phyloP scores from a whole-genome alignment of 2,797 vertebrate genomes.

The Sebastes steindachneri region DNA sequence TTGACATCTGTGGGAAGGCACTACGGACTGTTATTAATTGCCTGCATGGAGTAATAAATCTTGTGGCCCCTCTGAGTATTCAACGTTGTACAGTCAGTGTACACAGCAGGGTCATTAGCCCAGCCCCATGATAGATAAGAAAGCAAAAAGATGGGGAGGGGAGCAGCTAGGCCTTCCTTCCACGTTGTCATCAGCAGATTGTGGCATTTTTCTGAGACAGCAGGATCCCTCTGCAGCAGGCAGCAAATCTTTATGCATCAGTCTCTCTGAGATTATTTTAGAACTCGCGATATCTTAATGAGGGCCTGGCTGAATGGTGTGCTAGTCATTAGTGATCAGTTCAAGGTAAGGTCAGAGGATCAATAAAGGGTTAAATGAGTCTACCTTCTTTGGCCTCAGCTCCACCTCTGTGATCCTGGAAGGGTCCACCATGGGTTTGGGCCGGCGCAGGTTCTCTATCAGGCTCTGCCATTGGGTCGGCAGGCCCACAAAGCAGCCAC shows the following conservation, averaged over 20 bases:
- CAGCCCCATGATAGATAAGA: slow-evolving; percentile 72
- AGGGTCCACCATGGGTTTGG: slow-evolving; percentile 96
- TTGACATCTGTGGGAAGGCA: slow-evolving; percentile 72
- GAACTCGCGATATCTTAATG: neutral
- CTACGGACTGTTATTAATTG: slow-evolving; percentile 82
- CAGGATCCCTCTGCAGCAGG: slow-evolving; percentile 39
- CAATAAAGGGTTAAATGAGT: slow-evolving; percentile 7
- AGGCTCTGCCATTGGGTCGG: slow-evolving; percentile 98
- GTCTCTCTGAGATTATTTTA: neutral
- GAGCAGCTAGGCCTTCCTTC: slow-evolving; percentile 25
- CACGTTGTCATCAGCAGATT: slow-evolving; percentile 55
- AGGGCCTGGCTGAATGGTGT: neutral
- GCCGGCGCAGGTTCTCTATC: slow-evolving; percentile 93
- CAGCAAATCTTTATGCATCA: neutral
- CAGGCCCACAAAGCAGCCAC: slow-evolving; percentile 93
- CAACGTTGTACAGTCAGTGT: slow-evolving; percentile 71
- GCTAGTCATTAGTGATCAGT: neutral
- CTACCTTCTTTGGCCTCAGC: slow-evolving; percentile 97
- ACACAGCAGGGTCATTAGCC: slow-evolving; percentile 78
- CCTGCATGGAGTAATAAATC: slow-evolving; percentile 80
- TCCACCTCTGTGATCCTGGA: slow-evolving; percentile 96
- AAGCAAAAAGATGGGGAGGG: slow-evolving; percentile 60
- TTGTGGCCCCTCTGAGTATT: slow-evolving; percentile 77
- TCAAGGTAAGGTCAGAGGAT: slow-evolving; percentile 33
- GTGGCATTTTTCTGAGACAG: slow-evolving; percentile 55